phyloP scores from a whole-genome alignment of 1,140 invertebrate species.

The Drosophila nannoptera region DNA sequence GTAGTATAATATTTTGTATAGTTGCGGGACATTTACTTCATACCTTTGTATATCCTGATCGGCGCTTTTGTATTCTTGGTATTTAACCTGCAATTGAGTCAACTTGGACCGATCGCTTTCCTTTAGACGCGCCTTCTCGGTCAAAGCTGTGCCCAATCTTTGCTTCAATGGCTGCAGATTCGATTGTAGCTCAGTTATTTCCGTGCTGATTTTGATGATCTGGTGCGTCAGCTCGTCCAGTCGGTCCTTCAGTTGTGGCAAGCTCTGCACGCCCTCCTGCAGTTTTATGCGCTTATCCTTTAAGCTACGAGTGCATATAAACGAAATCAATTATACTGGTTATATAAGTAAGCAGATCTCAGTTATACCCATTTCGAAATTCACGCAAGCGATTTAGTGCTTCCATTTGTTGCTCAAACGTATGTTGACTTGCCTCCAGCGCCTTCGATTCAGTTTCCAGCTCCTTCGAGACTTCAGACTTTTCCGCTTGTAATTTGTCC shows the following conservation, averaged over 20 bases:
- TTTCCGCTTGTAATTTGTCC: conserved; percentile 67
- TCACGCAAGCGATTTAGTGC: conserved; percentile 64
- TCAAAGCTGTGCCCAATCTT: conserved; percentile 73
- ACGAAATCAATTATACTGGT: background rate
- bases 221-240: conserved; percentile 50
- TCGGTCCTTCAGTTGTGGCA: conserved; percentile 73
- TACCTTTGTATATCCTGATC: conserved; percentile 75
- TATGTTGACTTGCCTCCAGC: conserved; percentile 81
- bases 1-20: background rate
- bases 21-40: background rate
- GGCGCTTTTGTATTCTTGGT: conserved; percentile 76
- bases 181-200: conserved; percentile 71
- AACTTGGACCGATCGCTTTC: conserved; percentile 75
- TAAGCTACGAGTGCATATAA: conserved; percentile 29
- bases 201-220: conserved; percentile 77
- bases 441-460: conserved; percentile 56
- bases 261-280: conserved; percentile 77
- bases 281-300: conserved; percentile 69
- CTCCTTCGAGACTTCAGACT: conserved; percentile 57
- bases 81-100: conserved; percentile 57
- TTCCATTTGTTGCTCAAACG: conserved; percentile 80
- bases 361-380: conserved; percentile 44
- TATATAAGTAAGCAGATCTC: background rate
- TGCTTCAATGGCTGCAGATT: conserved; percentile 79
- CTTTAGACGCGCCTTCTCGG: conserved; percentile 79